Percentiles rank a stretch among this genome's conserved stretches.
phyloP scores from a whole-genome alignment of 2,797 vertebrate species.

The Microtus obscurus region DNA sequence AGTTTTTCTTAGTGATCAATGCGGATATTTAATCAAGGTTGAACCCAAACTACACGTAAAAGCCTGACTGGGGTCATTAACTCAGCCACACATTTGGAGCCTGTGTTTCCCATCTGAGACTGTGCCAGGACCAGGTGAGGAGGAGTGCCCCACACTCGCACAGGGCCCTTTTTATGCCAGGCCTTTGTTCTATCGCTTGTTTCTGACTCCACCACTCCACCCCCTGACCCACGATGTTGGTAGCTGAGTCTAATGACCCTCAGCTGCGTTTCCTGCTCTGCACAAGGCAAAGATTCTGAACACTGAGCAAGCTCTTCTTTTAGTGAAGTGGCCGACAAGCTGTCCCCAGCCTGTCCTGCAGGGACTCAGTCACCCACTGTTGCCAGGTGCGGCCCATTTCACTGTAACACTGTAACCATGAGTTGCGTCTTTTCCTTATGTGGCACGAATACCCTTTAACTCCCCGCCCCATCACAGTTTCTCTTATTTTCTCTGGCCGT shows the following conservation, averaged over 20 bases:
- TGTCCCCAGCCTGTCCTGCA: not conserved
- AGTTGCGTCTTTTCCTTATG: not conserved
- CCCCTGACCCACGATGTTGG: not conserved
- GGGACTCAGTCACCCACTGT: not conserved
- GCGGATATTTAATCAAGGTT: not conserved
- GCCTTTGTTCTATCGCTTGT: not conserved
- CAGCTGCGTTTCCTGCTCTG: not conserved
- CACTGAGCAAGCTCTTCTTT: not conserved
- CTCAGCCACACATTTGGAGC: not conserved
- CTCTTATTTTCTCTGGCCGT: not conserved
- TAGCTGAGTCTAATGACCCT: not conserved
- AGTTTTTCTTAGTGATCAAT: not conserved
- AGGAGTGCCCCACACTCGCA: not conserved
- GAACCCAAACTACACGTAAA: not conserved
- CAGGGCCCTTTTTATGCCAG: not conserved
- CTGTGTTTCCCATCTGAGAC: not conserved
- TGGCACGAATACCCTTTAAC: not conserved
- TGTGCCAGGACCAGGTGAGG: not conserved
- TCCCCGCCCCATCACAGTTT: not conserved
- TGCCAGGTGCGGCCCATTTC: not conserved
- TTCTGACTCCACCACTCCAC: not conserved
- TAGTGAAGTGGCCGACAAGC: not conserved
- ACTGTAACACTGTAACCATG: not conserved
- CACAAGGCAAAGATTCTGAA: too few relatives aligned
- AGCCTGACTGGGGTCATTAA: too few relatives aligned